Conservation (phyloP, 2,888 invertebrate genomes). For the Drosophila atroscutellata region DNA sequence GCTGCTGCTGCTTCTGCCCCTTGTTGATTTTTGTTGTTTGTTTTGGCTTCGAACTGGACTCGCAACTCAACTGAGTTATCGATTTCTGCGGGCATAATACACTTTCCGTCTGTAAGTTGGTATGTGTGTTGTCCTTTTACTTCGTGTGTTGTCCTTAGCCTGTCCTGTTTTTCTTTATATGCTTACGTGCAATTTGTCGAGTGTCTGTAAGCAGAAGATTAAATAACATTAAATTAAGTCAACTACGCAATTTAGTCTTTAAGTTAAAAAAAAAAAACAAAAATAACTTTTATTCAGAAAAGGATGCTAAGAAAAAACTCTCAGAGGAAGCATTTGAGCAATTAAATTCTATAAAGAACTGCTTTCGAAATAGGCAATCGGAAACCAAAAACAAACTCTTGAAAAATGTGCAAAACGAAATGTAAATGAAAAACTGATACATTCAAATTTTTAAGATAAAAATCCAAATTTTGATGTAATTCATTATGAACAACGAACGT, state of each 20-base stretch:
- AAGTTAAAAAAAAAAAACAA: not conserved
- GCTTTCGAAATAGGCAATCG: not conserved
- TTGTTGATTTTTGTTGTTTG: constrained; percentile 48
- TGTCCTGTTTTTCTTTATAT: constrained; percentile 25
- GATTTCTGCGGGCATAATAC: constrained; percentile 62
- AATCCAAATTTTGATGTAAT: not conserved
- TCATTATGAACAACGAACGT: not conserved
- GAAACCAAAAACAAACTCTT: not conserved
- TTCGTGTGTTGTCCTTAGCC: constrained; percentile 24
- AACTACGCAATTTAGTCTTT: not conserved
- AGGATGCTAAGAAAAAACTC: not conserved
- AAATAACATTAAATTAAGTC: constrained; percentile 11
- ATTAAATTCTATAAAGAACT: too few species aligned
- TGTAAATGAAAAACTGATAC: constrained; percentile 3
- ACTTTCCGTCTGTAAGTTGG: constrained; percentile 17
- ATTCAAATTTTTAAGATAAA: constrained; percentile 2
- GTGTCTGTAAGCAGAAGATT: constrained; percentile 60
- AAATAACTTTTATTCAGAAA: not conserved
- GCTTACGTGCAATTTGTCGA: constrained; percentile 22
- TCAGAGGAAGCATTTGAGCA: not conserved
- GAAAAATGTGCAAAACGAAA: constrained; percentile 1
- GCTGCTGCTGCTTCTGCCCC: constrained; percentile 22
- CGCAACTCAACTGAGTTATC: constrained; percentile 45
- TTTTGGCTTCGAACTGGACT: constrained; percentile 42
- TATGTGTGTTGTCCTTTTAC: constrained; percentile 8